A percentile compares a stretch with the other conserved stretches of the same genome.
These are phyloP conservation scores for Caenorhabditis auriculariae DNA, from an alignment of 2,888 invertebrate species.

Conservation along the genomic window DNA sequence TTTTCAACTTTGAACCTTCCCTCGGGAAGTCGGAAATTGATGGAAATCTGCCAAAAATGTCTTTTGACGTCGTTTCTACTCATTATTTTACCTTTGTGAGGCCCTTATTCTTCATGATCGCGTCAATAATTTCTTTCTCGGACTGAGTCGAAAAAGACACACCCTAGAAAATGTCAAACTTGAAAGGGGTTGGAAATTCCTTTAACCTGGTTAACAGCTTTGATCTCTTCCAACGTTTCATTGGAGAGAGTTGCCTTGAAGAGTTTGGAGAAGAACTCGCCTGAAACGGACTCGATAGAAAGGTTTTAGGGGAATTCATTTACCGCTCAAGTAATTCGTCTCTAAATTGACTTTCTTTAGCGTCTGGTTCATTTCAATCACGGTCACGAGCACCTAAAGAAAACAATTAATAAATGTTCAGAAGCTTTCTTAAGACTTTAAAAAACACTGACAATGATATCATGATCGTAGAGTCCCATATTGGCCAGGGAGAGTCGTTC, in stretches of 20 bases:
- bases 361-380: conserved; percentile 67
- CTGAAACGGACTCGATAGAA: conserved; percentile 93
- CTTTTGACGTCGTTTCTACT: too few relatives aligned
- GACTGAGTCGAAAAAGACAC: conserved; percentile 58
- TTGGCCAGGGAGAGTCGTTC: conserved; percentile 90
- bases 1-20: conserved; percentile 61
- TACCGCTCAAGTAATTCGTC: conserved; percentile 75
- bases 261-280: conserved; percentile 81
- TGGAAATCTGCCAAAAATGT: conserved; percentile 36
- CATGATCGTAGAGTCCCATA: conserved; percentile 86
- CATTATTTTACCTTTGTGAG: conserved; percentile 48
- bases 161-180: conserved; percentile 35
- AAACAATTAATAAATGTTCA: too few relatives aligned
- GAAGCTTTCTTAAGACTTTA: not conserved
- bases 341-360: conserved; percentile 71
- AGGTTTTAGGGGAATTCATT: conserved; percentile 31
- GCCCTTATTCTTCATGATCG: conserved; percentile 54
- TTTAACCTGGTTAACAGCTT: conserved; percentile 85
- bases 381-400: conserved; percentile 70
- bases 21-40: conserved; percentile 61
- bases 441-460: conserved; percentile 70
- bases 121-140: conserved; percentile 61
- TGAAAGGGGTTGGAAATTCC: not conserved
- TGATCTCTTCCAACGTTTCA: conserved; percentile 86
- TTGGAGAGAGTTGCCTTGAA: conserved; percentile 81